Conservation (phyloP, 2,113 vertebrate genomes). For the Hystrix brachyura region DNA sequence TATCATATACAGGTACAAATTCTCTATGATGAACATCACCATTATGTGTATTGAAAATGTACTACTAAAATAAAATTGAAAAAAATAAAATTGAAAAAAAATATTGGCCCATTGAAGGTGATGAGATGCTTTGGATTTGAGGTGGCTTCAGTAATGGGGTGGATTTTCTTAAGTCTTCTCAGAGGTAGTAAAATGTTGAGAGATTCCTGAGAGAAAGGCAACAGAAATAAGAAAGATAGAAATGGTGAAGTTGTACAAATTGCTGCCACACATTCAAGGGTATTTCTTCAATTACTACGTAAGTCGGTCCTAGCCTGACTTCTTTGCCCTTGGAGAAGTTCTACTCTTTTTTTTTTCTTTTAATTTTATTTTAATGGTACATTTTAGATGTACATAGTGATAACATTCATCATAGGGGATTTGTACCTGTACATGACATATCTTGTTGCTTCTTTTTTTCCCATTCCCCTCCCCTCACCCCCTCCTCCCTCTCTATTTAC, state of each 20-base stretch:
- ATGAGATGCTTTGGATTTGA: not conserved
- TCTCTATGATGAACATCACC: no score
- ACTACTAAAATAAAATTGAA: no score
- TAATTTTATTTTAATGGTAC: no score
- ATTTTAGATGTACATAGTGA: no score
- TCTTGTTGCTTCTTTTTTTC: no score
- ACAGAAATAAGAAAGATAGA: not conserved
- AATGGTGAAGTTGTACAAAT: not conserved
- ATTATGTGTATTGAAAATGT: no score
- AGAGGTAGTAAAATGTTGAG: not conserved
- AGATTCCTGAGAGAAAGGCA: constrained; percentile 22
- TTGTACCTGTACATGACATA: no score
- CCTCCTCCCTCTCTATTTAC: no score
- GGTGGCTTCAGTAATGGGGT: not conserved
- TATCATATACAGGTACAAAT: no score
- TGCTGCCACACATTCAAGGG: not conserved
- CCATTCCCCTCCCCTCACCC: no score
- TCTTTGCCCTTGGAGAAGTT: not conserved
- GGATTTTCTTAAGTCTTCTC: not conserved
- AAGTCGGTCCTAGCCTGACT: not conserved
- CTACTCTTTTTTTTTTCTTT: not conserved
- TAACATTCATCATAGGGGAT: no score
- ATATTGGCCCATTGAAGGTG: not conserved
- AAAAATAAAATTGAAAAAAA: not conserved
- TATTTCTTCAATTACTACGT: not conserved